Base-by-base conservation (phyloP, 2,888 invertebrate genomes). In the Drosophila vallismaia region DNA sequence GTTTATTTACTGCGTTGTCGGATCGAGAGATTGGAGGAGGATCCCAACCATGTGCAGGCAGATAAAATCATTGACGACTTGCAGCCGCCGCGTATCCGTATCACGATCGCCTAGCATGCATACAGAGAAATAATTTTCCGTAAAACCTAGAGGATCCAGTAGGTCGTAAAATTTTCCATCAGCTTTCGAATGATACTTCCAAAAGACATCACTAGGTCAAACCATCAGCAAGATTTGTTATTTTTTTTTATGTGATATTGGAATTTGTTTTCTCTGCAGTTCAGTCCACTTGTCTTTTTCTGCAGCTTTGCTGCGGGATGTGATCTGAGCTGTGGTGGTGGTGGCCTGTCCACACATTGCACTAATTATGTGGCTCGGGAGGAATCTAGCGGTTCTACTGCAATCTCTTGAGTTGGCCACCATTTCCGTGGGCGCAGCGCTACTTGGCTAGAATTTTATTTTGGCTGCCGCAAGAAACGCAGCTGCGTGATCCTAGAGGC, bases 281-380 rank as follows among this genome's bases (percentile, higher is more conserved):
- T 1, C 1, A 63, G 26, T 19, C 38, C 64, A 64, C 64, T 64
- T 64, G 64, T 67, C 73, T 63, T 33, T 19, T 42, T 48, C 51
- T 46, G 24, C 31, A 52, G 42, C 26, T 53, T 40, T 7, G 40
- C 36, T 48, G 29, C 62, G 49, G 71, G 42, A 36, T 40, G 49
- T 36, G 51, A 60, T 58, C 57, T 28, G 26, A 55, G 42, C 19
- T 14, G 40, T 42, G 40, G 40, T 42, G 33, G 33, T 48, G 14
- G 42, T 64, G 71, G 76, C 71, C 84, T 86, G 86, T 82, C 86
- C 86, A 80, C 82, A 86, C 86, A 86, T 83, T 71, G 75, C 68
- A 73, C 86, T 82, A 86, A 82, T 82, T 82, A 82, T 80, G 80
- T 80, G 76, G 51, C 67, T 50, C 59, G 45, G 44, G 36, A 49